phyloP scores from a whole-genome alignment of 2,113 vertebrate genomes.

The Camelus dromedarius region DNA sequence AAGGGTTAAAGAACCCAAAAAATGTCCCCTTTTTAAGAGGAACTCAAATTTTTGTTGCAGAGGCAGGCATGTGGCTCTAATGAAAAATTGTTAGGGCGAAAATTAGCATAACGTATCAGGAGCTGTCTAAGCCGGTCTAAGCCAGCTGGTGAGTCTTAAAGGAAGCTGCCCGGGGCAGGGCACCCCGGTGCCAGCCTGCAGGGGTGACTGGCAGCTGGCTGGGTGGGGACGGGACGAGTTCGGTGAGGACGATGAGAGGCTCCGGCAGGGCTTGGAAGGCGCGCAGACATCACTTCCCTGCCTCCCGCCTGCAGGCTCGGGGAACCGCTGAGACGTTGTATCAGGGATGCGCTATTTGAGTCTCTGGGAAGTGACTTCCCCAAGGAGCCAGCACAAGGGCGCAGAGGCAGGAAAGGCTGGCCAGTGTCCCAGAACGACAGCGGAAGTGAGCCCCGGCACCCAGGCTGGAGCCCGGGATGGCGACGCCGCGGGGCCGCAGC shows the following conservation, averaged over 20 bases:
- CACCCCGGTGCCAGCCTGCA: neutral
- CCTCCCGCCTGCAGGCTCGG: rapidly evolving
- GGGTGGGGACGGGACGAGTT: neutral
- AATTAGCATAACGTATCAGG: neutral
- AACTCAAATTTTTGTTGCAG: neutral
- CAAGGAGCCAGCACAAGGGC: neutral
- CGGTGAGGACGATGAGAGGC: neutral
- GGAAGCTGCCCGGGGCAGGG: neutral
- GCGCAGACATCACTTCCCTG: neutral
- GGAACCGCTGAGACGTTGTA: too few relatives aligned
- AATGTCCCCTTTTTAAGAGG: neutral
- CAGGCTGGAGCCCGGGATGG: neutral
- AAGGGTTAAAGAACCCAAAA: neutral
- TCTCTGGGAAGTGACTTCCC: neutral
- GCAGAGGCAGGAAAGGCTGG: neutral
- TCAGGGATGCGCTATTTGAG: neutral
- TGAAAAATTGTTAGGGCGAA: neutral
- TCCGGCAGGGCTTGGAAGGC: too few relatives aligned
- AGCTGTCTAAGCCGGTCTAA: neutral
- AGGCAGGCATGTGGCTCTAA: neutral
- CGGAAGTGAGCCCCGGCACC: neutral
- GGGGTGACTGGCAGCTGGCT: too few relatives aligned
- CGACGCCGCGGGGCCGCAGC: neutral
- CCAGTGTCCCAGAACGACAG: neutral
- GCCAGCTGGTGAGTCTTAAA: neutral